These are phyloP conservation scores for Gulo gulo DNA, from an alignment of 2,113 vertebrate genomes.

Conservation along the genomic window DNA sequence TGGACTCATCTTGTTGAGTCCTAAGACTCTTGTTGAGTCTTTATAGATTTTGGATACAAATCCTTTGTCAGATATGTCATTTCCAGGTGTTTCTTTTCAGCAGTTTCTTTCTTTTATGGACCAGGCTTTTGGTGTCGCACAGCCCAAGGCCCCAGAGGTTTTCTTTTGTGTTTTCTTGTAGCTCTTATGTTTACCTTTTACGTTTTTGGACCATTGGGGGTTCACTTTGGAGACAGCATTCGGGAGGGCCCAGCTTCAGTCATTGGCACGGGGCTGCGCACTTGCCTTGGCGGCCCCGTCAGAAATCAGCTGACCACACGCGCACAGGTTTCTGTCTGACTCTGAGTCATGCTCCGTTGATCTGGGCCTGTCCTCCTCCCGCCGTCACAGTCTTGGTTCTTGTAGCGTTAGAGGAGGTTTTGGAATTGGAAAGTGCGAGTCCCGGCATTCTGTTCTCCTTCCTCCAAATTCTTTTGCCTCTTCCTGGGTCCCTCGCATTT, in stretches of 20 bases:
- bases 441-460: background rate
- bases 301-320: fast-evolving
- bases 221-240: background rate
- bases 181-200: background rate
- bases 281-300: background rate
- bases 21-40: too few species aligned
- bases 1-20: background rate
- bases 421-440: too few species aligned
- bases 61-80: background rate
- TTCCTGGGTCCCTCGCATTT: background rate
- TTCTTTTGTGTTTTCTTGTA: background rate
- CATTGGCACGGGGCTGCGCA: too few species aligned
- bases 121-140: background rate
- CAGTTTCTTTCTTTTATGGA: background rate
- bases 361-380: background rate
- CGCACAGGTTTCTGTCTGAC: background rate
- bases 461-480: background rate
- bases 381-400: fast-evolving
- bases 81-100: background rate
- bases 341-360: fast-evolving
- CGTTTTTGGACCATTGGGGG: background rate
- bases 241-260: background rate
- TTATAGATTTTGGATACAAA: background rate
- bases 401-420: background rate
- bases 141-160: too few species aligned